A percentile compares a stretch with the other conserved stretches of the same genome.
These are phyloP conservation scores for Zingel zingel DNA, from an alignment of 2,113 vertebrate genomes.

Conservation along the genomic window DNA sequence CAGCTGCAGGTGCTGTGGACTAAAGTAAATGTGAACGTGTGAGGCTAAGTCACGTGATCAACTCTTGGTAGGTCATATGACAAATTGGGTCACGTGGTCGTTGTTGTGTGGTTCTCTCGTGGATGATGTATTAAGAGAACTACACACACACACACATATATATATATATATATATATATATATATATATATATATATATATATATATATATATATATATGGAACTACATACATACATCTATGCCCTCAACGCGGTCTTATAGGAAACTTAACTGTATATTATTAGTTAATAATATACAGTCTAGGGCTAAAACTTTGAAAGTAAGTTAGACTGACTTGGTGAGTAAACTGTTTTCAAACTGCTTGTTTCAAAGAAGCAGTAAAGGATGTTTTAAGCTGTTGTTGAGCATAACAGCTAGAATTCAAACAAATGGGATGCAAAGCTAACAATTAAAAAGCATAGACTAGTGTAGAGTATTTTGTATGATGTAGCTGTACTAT, in stretches of 20 bases:
- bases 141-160: too few species aligned
- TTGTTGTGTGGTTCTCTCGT: neutral
- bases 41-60: slow-evolving; percentile 44
- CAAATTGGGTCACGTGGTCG: neutral
- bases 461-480: too few species aligned
- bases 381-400: too few species aligned
- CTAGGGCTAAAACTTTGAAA: neutral
- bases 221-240: too few species aligned
- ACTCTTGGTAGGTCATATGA: slow-evolving; percentile 36
- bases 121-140: too few species aligned
- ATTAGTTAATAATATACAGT: too few species aligned
- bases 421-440: neutral
- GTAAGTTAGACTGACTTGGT: neutral
- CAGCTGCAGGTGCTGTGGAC: neutral
- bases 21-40: too few species aligned
- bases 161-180: too few species aligned
- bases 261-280: too few species aligned
- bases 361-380: neutral
- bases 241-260: slow-evolving; percentile 26
- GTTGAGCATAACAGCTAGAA: neutral
- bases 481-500: neutral
- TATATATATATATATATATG: too few species aligned
- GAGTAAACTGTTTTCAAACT: neutral
- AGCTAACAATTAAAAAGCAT: neutral
- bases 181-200: too few species aligned